Evolutionary conservation across 1,140 invertebrate species (phyloP).

Genomic region (Drosophila malerkotliana): DNA sequence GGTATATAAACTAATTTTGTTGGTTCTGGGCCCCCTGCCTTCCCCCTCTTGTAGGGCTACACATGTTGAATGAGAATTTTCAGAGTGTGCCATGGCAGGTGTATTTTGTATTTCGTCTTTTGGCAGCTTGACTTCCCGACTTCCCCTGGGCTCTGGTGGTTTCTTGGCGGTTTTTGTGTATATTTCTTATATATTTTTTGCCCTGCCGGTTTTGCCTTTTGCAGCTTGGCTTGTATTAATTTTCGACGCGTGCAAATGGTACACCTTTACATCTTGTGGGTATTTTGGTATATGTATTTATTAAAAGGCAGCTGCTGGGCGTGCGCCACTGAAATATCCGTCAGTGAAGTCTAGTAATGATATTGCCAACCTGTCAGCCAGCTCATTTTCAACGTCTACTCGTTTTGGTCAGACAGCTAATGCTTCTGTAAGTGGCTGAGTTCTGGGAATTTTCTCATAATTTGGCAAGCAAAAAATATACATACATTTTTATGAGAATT

Average conservation of each 20-base stretch:
- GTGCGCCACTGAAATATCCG: slow-evolving; percentile 14
- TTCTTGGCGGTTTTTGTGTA: slow-evolving; percentile 49
- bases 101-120: slow-evolving; percentile 57
- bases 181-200: slow-evolving; percentile 12
- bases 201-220: slow-evolving; percentile 50
- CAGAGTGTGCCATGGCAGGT: slow-evolving; percentile 55
- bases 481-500: not conserved
- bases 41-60: slow-evolving; percentile 29
- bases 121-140: slow-evolving; percentile 38
- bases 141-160: slow-evolving; percentile 26
- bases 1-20: slow-evolving; percentile 54
- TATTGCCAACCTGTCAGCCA: slow-evolving; percentile 27
- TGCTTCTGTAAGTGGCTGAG: slow-evolving; percentile 2
- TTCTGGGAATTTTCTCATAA: slow-evolving; percentile 7
- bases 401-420: slow-evolving; percentile 6
- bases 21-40: not conserved
- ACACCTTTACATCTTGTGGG: slow-evolving; percentile 5
- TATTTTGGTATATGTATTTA: slow-evolving; percentile 1
- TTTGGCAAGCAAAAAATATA: slow-evolving; percentile 9
- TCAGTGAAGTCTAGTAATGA: slow-evolving; percentile 4
- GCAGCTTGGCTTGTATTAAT: slow-evolving; percentile 72
- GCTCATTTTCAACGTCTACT: slow-evolving; percentile 16
- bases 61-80: slow-evolving; percentile 52
- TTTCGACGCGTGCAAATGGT: slow-evolving; percentile 63
- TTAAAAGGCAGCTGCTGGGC: slow-evolving; percentile 53